phyloP scores from a whole-genome alignment of 2,797 vertebrate species.

The Eutrigla gurnardus region DNA sequence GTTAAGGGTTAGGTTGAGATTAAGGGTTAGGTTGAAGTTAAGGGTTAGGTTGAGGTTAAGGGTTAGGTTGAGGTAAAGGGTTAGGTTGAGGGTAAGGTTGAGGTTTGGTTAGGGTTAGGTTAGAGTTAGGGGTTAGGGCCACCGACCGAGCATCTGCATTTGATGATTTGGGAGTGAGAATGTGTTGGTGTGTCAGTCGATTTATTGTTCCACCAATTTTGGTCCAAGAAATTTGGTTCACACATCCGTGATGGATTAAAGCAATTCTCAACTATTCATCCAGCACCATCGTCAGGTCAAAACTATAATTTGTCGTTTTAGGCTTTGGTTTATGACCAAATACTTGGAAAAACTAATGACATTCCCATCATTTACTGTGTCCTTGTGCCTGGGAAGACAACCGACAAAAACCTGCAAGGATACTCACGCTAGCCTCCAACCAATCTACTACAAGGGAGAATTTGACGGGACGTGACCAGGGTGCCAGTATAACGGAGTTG shows the following conservation, averaged over 20 bases:
- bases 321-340: background rate
- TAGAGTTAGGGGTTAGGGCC: too few species aligned
- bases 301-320: background rate
- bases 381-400: background rate
- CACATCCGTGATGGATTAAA: background rate
- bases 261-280: background rate
- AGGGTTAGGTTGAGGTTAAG: too few species aligned
- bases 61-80: too few species aligned
- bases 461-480: background rate
- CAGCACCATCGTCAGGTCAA: background rate
- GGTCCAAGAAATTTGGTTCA: too few species aligned
- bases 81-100: too few species aligned
- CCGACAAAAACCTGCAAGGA: constrained; percentile 1
- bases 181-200: too few species aligned
- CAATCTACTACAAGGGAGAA: background rate
- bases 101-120: too few species aligned
- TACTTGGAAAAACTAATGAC: background rate
- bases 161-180: too few species aligned
- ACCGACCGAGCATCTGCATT: too few species aligned
- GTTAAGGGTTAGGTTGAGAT: too few species aligned
- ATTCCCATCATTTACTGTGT: background rate
- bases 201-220: too few species aligned
- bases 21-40: too few species aligned
- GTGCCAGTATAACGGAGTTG: background rate
- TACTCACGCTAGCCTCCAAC: background rate